phyloP scores from a whole-genome alignment of 2,888 invertebrate genomes.

The Autographa gamma region DNA sequence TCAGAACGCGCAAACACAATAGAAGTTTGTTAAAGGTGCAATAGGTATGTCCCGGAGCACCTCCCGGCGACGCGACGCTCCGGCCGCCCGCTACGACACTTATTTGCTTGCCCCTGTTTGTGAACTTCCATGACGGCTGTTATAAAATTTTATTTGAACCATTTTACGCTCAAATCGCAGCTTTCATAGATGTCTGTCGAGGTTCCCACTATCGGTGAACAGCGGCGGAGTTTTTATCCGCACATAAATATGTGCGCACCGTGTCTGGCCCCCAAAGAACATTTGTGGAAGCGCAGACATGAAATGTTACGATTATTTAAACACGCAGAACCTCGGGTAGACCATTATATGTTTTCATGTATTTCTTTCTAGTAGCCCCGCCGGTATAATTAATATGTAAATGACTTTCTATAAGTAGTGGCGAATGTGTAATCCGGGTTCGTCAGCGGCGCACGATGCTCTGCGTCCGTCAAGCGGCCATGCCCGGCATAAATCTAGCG shows the following conservation, averaged over 20 bases:
- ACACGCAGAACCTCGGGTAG: slow-evolving; percentile 50
- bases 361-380: slow-evolving; percentile 24
- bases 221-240: slow-evolving; percentile 14
- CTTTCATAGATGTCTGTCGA: slow-evolving; percentile 7
- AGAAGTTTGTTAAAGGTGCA: slow-evolving; percentile 69
- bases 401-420: slow-evolving; percentile 54
- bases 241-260: slow-evolving; percentile 22
- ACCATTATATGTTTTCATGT: slow-evolving; percentile 50
- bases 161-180: slow-evolving; percentile 6
- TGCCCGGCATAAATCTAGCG: slow-evolving; percentile 49
- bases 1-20: slow-evolving; percentile 63
- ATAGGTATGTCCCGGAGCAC: slow-evolving; percentile 23
- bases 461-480: slow-evolving; percentile 36
- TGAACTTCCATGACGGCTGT: slow-evolving; percentile 11
- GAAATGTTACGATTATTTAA: slow-evolving; percentile 38
- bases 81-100: slow-evolving; percentile 5
- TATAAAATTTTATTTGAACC: slow-evolving; percentile 32
- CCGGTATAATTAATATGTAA: slow-evolving; percentile 61
- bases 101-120: slow-evolving; percentile 52
- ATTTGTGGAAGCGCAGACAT: slow-evolving; percentile 23
- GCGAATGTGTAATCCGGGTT: slow-evolving; percentile 56
- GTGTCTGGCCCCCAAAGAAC: slow-evolving; percentile 20
- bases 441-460: slow-evolving; percentile 48
- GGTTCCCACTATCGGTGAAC: not conserved
- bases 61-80: slow-evolving; percentile 10